These are phyloP conservation scores for Drosophila quadrilineata DNA, from an alignment of 1,140 invertebrate genomes.

Conservation along the genomic window DNA sequence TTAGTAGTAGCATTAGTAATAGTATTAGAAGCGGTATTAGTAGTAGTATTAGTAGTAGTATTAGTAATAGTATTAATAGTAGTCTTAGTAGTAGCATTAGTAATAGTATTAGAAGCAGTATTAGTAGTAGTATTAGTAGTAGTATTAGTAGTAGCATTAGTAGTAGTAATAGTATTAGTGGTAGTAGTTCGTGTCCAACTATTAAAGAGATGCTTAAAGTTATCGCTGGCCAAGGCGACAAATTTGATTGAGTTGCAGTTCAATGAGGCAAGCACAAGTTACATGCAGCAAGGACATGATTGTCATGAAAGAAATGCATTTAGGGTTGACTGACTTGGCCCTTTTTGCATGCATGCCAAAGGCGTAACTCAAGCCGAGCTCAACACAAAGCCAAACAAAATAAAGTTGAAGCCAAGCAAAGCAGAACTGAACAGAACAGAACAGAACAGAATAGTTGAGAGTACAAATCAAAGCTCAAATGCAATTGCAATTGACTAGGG, in stretches of 20 bases:
- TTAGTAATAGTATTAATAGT: too few relatives aligned
- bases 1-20: too few relatives aligned
- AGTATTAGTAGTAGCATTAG: too few relatives aligned
- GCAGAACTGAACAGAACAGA: background rate
- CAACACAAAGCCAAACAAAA: background rate
- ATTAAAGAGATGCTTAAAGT: constrained; percentile 37
- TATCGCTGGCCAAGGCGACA: constrained; percentile 1
- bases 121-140: too few relatives aligned
- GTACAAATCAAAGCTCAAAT: constrained; percentile 32
- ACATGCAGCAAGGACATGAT: background rate
- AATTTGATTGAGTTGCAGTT: constrained; percentile 36
- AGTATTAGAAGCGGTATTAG: too few relatives aligned
- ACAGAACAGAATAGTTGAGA: constrained; percentile 4
- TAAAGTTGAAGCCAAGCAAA: too few relatives aligned
- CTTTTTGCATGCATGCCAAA: constrained; percentile 40
- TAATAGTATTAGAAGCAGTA: too few relatives aligned
- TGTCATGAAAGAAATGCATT: constrained; percentile 3
- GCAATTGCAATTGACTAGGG: constrained; percentile 35
- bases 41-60: too few relatives aligned
- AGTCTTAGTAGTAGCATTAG: too few relatives aligned
- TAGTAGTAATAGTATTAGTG: too few relatives aligned
- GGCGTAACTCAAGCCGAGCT: constrained; percentile 3
- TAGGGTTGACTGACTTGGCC: constrained; percentile 20
- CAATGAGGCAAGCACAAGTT: constrained; percentile 1
- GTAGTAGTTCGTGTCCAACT: too few relatives aligned